Percentiles rank a stretch among this genome's conserved stretches.
Evolutionary conservation across 1,140 invertebrate genomes (phyloP).

Genomic region (Euborellia annulipes): DNA sequence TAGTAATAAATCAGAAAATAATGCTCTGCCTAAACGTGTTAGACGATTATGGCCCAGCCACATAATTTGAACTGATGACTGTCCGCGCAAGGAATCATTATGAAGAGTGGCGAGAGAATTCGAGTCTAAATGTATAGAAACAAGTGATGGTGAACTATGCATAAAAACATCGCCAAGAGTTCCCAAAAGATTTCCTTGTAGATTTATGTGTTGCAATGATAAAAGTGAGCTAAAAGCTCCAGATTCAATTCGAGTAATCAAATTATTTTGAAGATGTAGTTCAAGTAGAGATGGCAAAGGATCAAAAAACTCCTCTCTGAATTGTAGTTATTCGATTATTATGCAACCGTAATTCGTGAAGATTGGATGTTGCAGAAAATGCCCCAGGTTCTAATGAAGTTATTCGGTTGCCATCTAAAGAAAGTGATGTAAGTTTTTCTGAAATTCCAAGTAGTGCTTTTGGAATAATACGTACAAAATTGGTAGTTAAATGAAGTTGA

Average conservation of each 20-base stretch:
- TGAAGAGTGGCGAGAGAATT: constrained; percentile 65
- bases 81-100: constrained; percentile 58
- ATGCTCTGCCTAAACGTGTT: constrained; percentile 45
- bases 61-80: constrained; percentile 67
- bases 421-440: constrained; percentile 60
- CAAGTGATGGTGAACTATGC: constrained; percentile 48
- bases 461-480: constrained; percentile 64
- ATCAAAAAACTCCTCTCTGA: constrained; percentile 59
- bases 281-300: constrained; percentile 63
- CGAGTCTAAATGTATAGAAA: constrained; percentile 70
- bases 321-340: constrained; percentile 66
- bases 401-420: constrained; percentile 81
- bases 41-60: constrained; percentile 72
- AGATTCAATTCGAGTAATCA: constrained; percentile 60
- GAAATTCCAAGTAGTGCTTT: constrained; percentile 55
- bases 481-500: constrained; percentile 71
- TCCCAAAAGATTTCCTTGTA: constrained; percentile 64
- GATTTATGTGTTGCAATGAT: constrained; percentile 74
- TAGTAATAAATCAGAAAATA: constrained; percentile 57
- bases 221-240: constrained; percentile 66
- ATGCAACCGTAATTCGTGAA: constrained; percentile 71
- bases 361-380: constrained; percentile 52
- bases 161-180: constrained; percentile 69
- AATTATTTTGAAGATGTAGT: constrained; percentile 75
- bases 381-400: constrained; percentile 58